phyloP scores from a whole-genome alignment of 2,113 vertebrate genomes.

The Nerophis ophidion region DNA sequence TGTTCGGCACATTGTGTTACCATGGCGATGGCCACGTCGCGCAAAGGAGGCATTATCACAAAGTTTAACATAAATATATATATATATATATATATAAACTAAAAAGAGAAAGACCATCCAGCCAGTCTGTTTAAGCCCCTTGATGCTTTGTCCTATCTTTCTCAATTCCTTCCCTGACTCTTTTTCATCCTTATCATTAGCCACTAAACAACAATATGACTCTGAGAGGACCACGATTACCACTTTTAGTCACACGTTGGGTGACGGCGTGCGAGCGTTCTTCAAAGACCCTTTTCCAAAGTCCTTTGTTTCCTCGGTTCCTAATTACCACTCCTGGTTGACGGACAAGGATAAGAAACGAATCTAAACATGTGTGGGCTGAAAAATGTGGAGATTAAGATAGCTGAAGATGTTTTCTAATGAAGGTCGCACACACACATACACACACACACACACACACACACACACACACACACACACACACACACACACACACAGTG shows the following conservation, averaged over 20 bases:
- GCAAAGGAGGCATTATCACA: conserved; percentile 21
- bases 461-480: conserved; percentile 2
- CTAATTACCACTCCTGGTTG: conserved; percentile 57
- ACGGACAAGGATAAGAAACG: conserved; percentile 40
- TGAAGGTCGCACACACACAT: conserved; percentile 19
- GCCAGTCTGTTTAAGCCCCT: conserved; percentile 19
- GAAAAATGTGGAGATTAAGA: conserved; percentile 39
- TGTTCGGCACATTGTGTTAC: conserved; percentile 65
- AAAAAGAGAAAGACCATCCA: conserved; percentile 43
- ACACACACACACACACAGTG: neutral
- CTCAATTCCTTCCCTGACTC: conserved; percentile 18
- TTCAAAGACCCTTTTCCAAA: conserved; percentile 55
- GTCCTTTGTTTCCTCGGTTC: conserved; percentile 41
- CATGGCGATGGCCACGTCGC: conserved; percentile 63
- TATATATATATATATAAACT: conserved; percentile 23
- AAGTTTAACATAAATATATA: conserved; percentile 6
- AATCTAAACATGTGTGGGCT: conserved; percentile 39
- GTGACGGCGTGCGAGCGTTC: conserved; percentile 26
- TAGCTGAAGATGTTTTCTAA: conserved; percentile 34
- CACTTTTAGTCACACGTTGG: conserved; percentile 34
- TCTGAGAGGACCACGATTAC: conserved; percentile 4
- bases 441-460: conserved; percentile 1
- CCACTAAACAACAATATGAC: conserved; percentile 1
- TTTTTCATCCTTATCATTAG: conserved; percentile 32
- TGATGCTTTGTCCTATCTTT: conserved; percentile 31